Conservation (phyloP, 1,140 invertebrate species). For the Drosophila mauritiana region DNA sequence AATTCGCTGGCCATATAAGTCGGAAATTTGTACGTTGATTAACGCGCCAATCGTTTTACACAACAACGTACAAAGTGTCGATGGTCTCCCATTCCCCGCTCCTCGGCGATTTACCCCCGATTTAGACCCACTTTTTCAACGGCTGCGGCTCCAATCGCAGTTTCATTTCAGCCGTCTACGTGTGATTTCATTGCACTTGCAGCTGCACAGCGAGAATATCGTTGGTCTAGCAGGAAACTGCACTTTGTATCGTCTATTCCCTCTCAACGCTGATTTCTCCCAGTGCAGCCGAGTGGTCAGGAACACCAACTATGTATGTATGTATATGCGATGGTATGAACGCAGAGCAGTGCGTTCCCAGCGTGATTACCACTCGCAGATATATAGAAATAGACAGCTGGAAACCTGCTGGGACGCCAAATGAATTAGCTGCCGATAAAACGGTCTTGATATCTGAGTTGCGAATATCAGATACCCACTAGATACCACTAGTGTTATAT, state of each 20-base stretch:
- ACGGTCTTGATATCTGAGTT: neutral
- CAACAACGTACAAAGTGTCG: conserved; percentile 77
- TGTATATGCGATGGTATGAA: conserved; percentile 36
- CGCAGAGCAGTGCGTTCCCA: conserved; percentile 60
- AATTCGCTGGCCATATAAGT: conserved; percentile 80
- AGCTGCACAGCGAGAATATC: conserved; percentile 3
- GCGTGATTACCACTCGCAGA: conserved; percentile 78
- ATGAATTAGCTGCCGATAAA: conserved; percentile 67
- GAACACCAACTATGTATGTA: conserved; percentile 35
- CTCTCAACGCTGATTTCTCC: neutral
- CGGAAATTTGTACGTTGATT: conserved; percentile 82
- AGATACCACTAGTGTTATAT: too few relatives aligned
- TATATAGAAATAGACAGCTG: conserved; percentile 44
- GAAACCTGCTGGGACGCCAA: conserved; percentile 77
- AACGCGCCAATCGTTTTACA: conserved; percentile 83
- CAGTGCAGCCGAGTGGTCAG: conserved; percentile 37
- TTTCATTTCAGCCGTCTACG: conserved; percentile 48
- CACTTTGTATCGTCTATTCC: too few relatives aligned
- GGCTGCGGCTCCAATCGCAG: conserved; percentile 7
- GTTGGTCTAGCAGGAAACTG: neutral
- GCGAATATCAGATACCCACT: conserved; percentile 1
- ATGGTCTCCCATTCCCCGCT: conserved; percentile 37
- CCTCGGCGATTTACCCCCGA: neutral
- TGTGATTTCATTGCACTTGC: conserved; percentile 79
- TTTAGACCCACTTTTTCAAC: neutral